Evolutionary conservation across 1,140 invertebrate species (phyloP), one percentile per base, ranked within the genome.

Genomic region (Drosophila repleta): DNA sequence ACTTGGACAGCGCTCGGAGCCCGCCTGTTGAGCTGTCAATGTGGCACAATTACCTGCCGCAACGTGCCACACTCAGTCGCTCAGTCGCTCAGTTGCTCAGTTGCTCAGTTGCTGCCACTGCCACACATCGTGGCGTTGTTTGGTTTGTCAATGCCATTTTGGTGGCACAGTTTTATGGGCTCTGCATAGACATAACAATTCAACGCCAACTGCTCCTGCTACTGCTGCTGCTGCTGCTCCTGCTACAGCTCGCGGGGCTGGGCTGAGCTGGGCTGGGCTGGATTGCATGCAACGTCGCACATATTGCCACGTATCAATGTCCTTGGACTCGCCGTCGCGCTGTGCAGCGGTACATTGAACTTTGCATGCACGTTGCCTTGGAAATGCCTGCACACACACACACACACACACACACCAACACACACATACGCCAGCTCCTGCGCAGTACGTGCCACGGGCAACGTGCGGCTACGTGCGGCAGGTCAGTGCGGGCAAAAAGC

Each of bases 281-380:
- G 11, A 18, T 29, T 43, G 24, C 63, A 60, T 76, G 74, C 74
- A 77, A 64, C 68, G 58, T 17, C 43, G 15, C 17, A 24, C 13
- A 39, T 76, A 68, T 79, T 79, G 65, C 66, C 55, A 58, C 76
- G 48, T 73, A 80, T 80, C 57, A 56, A 74, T 88, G 88, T 90
- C 88, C 88, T 90, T 90, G 88, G 88, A 73, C 74, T 72, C 78
- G 62, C 41, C 67, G 69, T 68, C 70, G 64, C 66, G 53, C 60
- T 73, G 35, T 41, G 57, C 51, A 65, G 32, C 43, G 74, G 88
- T 68, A 56, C 88, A 69, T 90, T 90, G 88, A 90, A 90, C 88
- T 76, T 76, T 61, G 52, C 69, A 57, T 67, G 61, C 71, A 73
- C 62, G 79, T 90, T 83, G 88, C 88, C 88, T 90, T 90, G 88